Evolutionary conservation across 2,797 vertebrate species (phyloP).

Genomic region (Synaphobranchus kaupii): DNA sequence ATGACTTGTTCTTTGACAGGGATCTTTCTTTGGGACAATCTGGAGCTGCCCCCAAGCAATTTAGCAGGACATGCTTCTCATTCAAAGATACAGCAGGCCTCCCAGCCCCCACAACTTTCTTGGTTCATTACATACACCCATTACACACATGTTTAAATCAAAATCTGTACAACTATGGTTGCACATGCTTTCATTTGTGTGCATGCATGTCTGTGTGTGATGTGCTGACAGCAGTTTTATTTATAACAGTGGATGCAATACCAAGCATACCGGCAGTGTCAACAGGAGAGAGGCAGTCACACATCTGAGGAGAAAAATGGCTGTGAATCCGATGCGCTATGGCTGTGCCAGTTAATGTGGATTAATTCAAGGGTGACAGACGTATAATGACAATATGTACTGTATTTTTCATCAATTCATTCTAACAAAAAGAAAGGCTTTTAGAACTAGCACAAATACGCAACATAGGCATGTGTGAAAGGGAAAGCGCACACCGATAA

Average conservation of each 20-base stretch:
- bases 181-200: no score
- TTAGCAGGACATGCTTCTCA: no score
- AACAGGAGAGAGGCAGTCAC: neutral
- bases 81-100: no score
- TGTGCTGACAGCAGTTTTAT: constrained; percentile 2
- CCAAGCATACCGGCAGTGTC: neutral
- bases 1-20: neutral
- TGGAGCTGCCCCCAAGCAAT: neutral
- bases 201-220: neutral
- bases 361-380: neutral
- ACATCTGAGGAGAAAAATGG: neutral
- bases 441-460: neutral
- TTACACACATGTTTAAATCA: neutral
- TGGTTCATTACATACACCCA: neutral
- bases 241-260: neutral
- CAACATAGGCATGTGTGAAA: neutral
- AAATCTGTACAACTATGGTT: neutral
- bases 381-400: neutral
- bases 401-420: neutral
- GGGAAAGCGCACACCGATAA: neutral
- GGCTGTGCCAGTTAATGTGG: neutral
- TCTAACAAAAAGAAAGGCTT: neutral
- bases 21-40: neutral
- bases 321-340: neutral
- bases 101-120: neutral